These are phyloP conservation scores for Stichopus chloronotus DNA, from an alignment of 35 echinoderm and acorn worm genomes.

Conservation along the genomic window DNA sequence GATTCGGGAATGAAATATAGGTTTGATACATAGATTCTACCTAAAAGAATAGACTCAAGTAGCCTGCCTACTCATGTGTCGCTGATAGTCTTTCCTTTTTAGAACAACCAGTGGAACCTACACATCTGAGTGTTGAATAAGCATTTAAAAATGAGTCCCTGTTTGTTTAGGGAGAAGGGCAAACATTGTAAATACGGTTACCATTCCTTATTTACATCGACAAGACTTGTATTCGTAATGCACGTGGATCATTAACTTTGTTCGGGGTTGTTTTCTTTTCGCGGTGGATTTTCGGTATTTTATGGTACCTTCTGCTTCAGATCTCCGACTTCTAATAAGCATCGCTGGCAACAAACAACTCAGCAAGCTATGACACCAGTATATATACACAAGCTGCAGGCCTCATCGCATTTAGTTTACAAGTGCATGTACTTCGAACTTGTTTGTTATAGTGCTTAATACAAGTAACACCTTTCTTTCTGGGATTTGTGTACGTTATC, in stretches of 20 bases:
- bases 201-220: neutral
- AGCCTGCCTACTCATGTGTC: too few species aligned
- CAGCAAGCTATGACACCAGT: neutral
- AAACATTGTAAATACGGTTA: neutral
- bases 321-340: neutral
- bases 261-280: neutral
- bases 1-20: too few species aligned
- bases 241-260: neutral
- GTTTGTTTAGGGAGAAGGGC: neutral
- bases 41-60: too few species aligned
- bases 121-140: too few species aligned
- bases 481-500: neutral
- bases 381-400: neutral
- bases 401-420: neutral
- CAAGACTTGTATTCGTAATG: neutral
- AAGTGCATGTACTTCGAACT: slow-evolving; percentile 18
- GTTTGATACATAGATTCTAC: too few species aligned
- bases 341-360: neutral
- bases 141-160: neutral
- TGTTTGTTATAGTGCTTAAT: slow-evolving; percentile 17
- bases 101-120: too few species aligned
- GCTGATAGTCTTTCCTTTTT: too few species aligned
- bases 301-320: neutral
- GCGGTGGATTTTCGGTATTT: neutral
- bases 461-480: slow-evolving; percentile 4